Percentiles rank a stretch among this genome's conserved stretches.
phyloP scores from a whole-genome alignment of 92 coral and sea anemone species.

The Virgularia gustaviana region DNA sequence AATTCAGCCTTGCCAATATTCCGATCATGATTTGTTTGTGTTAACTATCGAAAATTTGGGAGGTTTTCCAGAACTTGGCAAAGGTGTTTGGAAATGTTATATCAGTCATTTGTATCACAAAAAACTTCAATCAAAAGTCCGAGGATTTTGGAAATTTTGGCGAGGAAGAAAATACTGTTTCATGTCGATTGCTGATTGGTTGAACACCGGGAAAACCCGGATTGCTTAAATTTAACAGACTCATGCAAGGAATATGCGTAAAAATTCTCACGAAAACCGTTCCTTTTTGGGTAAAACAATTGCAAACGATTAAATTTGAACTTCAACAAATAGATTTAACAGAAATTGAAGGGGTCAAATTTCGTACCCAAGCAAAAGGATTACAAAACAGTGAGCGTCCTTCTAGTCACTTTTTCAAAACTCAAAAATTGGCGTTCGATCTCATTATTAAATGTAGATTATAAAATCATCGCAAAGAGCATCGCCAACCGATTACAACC shows the following conservation, averaged over 20 bases:
- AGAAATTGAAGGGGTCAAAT: not conserved
- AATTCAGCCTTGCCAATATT: not conserved
- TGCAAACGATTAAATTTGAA: no score
- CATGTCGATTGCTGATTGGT: not conserved
- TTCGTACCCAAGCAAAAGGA: conserved; percentile 11
- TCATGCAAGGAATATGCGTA: conserved; percentile 1
- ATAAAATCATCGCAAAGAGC: conserved; percentile 20
- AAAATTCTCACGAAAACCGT: no score
- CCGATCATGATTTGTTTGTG: not conserved
- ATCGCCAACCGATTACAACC: conserved; percentile 5
- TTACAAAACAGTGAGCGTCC: conserved; percentile 30
- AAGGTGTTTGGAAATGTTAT: not conserved
- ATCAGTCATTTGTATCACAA: not conserved
- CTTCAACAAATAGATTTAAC: not conserved
- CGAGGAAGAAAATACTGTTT: not conserved
- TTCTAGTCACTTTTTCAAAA: conserved; percentile 9
- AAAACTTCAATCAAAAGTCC: not conserved
- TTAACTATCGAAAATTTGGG: not conserved
- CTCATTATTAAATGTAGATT: conserved; percentile 24
- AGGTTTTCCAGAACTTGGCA: not conserved
- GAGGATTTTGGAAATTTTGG: not conserved
- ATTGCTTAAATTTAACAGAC: not conserved
- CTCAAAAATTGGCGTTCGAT: conserved; percentile 40
- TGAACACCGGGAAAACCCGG: not conserved
- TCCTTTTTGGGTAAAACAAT: no score